Conservation (phyloP, 1,140 invertebrate genomes). For the Apis laboriosa region DNA sequence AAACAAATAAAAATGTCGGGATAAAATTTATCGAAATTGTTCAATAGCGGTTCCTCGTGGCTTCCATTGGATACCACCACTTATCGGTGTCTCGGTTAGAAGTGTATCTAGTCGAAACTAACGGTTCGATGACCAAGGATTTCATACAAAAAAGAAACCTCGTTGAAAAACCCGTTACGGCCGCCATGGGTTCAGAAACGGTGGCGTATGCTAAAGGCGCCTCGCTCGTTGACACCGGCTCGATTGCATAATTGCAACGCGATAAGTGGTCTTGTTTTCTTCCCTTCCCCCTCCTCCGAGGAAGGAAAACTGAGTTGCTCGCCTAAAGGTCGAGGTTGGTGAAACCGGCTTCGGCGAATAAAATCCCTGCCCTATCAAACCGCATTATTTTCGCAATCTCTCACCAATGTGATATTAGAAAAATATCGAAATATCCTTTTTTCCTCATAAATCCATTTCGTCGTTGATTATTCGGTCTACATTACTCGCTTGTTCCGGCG, state of each 20-base stretch:
- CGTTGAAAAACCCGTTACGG: conserved; percentile 72
- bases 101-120: conserved; percentile 57
- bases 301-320: background rate
- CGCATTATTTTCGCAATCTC: too few species aligned
- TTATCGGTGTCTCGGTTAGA: conserved; percentile 7
- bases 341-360: conserved; percentile 34
- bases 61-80: background rate
- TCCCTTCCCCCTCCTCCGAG: background rate
- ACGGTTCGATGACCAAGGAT: conserved; percentile 72
- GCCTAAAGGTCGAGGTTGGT: conserved; percentile 30
- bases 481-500: too few species aligned
- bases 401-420: too few species aligned
- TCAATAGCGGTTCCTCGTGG: conserved; percentile 7
- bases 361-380: too few species aligned
- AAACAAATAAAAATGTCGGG: background rate
- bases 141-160: conserved; percentile 72
- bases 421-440: too few species aligned
- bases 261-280: conserved; percentile 31
- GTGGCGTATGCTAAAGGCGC: conserved; percentile 36
- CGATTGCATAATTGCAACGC: conserved; percentile 58
- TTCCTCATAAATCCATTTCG: too few species aligned
- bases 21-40: conserved; percentile 13
- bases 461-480: too few species aligned
- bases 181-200: conserved; percentile 63
- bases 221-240: conserved; percentile 20